A percentile compares a stretch with the other conserved stretches of the same genome.
Conservation (phyloP, 2,113 vertebrate species). For the Thinocorus orbignyianus region DNA sequence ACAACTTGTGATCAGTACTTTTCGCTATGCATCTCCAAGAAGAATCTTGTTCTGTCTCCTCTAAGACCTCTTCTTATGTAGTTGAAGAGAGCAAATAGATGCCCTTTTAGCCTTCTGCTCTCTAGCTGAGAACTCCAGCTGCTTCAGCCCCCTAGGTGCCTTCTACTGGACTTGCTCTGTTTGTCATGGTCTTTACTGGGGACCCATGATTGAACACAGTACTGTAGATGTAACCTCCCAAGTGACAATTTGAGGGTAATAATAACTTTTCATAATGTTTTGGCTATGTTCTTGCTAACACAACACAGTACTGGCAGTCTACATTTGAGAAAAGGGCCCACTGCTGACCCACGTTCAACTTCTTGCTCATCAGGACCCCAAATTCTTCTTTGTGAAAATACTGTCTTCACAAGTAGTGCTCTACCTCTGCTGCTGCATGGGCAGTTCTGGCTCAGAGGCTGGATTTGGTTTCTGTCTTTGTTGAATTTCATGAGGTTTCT, state of each 20-base stretch:
- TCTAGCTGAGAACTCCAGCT: not conserved
- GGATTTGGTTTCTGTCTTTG: not conserved
- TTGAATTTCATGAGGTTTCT: not conserved
- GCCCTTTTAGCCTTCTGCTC: not conserved
- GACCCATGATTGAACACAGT: not conserved
- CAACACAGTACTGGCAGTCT: not conserved
- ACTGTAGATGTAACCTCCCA: not conserved
- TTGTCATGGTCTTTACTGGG: not conserved
- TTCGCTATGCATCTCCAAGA: not conserved
- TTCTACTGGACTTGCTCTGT: not conserved
- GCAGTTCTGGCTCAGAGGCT: not conserved
- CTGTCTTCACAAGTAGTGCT: not conserved
- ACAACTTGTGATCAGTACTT: not conserved
- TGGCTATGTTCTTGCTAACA: not conserved
- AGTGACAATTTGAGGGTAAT: not conserved
- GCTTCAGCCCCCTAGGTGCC: not conserved
- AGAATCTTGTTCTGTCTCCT: not conserved
- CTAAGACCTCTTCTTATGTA: not conserved
- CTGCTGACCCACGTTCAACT: not conserved
- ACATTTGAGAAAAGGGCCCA: not conserved
- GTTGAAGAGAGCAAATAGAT: not conserved
- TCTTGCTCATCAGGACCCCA: not conserved
- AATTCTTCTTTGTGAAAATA: not conserved
- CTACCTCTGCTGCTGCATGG: not conserved
- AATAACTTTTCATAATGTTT: not conserved